Evolutionary conservation across 2,888 invertebrate species (phyloP), one percentile per base, ranked within the genome.

Genomic region (Drosophila neonasuta): DNA sequence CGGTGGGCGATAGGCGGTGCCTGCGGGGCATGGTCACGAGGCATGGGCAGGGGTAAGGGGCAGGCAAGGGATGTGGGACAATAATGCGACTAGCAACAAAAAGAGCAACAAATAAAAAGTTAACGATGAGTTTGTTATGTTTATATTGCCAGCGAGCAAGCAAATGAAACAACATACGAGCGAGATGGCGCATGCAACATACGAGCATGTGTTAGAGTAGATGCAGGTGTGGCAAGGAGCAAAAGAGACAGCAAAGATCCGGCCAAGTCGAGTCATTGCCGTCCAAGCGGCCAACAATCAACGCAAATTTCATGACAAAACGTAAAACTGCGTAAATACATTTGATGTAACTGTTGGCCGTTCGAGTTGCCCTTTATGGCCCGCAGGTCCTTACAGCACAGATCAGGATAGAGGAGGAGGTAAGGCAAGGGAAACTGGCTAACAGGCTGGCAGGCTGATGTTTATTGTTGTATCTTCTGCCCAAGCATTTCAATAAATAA

Each of bases 61-160:
- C 42, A 3, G 24, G 24, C 24, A 56, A 32, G 57, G 55, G 48
- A 69, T 60, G 71, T 71, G 60, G 58, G 36, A 72, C 80, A 82
- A 85, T 79, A 81, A 86, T 82, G 80, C 70, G 84, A 85, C 77
- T 84, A 71, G 77, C 71, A 74, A 54, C 44, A 63, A 62, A 56
- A 57, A 79, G 80, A 78, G 87, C 86, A 87, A 87, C 79, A 82
- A 87, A 87, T 81, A 81, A 88, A 86, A 88, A 83, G 86, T 86
- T 88, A 86, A 82, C 82, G 84, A 88, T 71, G 88, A 87, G 86
- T 87, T 87, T 81, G 84, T 86, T 87, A 81, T 79, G 86, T 81
- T 81, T 86, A 83, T 87, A 80, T 78, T 65, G 86, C 78, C 78
- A 73, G 73, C 66, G 77, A 62, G 62, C 64, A 70, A 74, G 57